Evolutionary conservation across 1,140 invertebrate species (phyloP), one percentile per base, ranked within the genome.

Genomic region (Helicoverpa zea): DNA sequence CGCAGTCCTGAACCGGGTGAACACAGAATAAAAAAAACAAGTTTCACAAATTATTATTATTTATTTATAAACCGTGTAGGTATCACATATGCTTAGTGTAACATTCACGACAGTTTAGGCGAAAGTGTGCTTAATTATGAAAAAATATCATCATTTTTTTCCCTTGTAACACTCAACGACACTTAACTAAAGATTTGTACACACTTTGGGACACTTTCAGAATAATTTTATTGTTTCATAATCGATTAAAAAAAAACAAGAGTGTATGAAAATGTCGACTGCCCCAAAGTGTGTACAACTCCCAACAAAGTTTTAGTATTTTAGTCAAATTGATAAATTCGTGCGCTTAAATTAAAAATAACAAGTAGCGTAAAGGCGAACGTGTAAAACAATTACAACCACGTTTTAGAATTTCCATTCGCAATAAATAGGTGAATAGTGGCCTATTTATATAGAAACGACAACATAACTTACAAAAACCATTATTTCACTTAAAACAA

Each of bases 81-180:
- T 79, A 94, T 94, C 93, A 93, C 92, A 93, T 93, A 92, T 89
- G 91, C 91, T 88, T 92, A 91, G 91, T 92, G 91, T 93, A 78
- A 94, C 88, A 91, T 91, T 88, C 87, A 92, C 88, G 91, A 92
- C 84, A 89, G 91, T 86, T 91, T 93, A 94, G 93, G 90, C 93
- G 91, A 91, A 90, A 92, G 89, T 92, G 92, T 92, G 90, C 91
- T 94, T 91, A 90, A 89, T 88, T 90, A 92, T 93, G 91, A 91
- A 93, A 91, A 92, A 92, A 94, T 92, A 93, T 79, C 75, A 79
- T 82, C 68, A 59, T 79, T 64, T 75, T 70, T 70, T 76, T 81
- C 89, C 70, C 81, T 87, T 84, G 81, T 80, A 91, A 90, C 85
- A 89, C 86, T 88, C 88, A 91, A 90, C 88, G 86, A 90, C 82